Evolutionary conservation across 2,797 vertebrate species (phyloP).

Genomic region (Percopsis omiscomaycus): DNA sequence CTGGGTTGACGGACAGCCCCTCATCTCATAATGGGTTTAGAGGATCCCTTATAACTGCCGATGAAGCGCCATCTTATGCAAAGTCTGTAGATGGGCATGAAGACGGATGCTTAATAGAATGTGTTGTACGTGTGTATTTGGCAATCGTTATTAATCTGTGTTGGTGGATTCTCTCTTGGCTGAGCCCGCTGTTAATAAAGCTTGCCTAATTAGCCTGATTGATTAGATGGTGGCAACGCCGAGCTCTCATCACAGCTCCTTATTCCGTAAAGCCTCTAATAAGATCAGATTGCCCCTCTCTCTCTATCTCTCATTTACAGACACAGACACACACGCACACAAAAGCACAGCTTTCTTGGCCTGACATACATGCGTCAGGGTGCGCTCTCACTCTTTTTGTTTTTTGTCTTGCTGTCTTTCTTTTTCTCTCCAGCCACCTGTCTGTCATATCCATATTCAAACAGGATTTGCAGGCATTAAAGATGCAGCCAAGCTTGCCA

Average conservation of each 20-base stretch:
- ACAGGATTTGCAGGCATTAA: conserved; percentile 56
- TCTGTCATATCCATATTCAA: conserved; percentile 67
- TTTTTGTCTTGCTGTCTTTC: conserved; percentile 18
- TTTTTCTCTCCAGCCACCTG: conserved; percentile 29
- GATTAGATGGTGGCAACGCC: conserved; percentile 72
- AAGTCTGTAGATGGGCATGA: conserved; percentile 44
- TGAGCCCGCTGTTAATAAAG: conserved; percentile 68
- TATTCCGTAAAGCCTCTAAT: conserved; percentile 66
- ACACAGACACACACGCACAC: conserved; percentile 5
- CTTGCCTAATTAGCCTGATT: conserved; percentile 76
- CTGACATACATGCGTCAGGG: conserved; percentile 32
- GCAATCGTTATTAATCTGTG: conserved; percentile 76
- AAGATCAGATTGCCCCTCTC: conserved; percentile 60
- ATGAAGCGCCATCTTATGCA: conserved; percentile 43
- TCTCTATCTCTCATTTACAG: not conserved
- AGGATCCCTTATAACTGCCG: conserved; percentile 44
- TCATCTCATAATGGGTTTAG: conserved; percentile 33
- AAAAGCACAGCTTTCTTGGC: conserved; percentile 41
- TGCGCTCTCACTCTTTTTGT: conserved; percentile 35
- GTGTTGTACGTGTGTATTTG: conserved; percentile 64
- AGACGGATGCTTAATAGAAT: conserved; percentile 70
- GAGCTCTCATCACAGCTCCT: conserved; percentile 64
- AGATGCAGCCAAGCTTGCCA: conserved; percentile 57
- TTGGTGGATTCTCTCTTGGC: conserved; percentile 65
- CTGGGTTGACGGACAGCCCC: conserved; percentile 40